Evolutionary conservation across 2,797 vertebrate genomes (phyloP).

Genomic region (Malacoraja senta): DNA sequence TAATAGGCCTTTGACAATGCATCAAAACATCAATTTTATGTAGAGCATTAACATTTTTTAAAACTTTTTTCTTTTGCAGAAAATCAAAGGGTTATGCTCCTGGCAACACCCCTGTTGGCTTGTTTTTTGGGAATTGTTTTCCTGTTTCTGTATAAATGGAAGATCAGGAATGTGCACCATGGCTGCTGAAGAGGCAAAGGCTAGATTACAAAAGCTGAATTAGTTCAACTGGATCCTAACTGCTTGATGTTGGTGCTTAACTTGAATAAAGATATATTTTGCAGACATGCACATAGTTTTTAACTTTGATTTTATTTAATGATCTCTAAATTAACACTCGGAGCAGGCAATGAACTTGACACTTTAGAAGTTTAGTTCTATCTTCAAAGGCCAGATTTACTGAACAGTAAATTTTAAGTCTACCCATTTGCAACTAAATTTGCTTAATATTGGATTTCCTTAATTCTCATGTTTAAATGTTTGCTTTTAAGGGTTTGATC

Average conservation of each 20-base stretch:
- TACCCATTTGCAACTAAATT: no score
- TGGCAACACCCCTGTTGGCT: not conserved
- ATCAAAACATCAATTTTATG: no score
- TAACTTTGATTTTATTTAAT: not conserved
- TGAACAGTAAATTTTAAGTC: no score
- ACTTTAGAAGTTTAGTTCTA: no score
- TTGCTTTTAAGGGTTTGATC: no score
- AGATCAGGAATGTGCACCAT: not conserved
- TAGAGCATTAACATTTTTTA: not conserved
- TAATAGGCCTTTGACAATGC: no score
- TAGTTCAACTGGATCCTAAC: not conserved
- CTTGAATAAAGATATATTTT: conserved; percentile 5
- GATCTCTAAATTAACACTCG: not conserved
- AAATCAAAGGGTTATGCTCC: not conserved
- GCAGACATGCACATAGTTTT: not conserved
- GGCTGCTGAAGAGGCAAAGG: not conserved
- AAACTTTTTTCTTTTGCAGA: not conserved
- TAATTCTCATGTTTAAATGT: no score
- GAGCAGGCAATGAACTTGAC: no score
- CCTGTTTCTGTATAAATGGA: conserved; percentile 12
- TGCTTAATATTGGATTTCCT: no score
- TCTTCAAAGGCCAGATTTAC: no score
- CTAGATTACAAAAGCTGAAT: not conserved
- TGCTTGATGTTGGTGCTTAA: not conserved
- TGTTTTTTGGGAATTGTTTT: conserved; percentile 7